A percentile compares a stretch with the other conserved stretches of the same genome.
Conservation (phyloP, 2,888 invertebrate species). For the Platycheirus albimanus region DNA sequence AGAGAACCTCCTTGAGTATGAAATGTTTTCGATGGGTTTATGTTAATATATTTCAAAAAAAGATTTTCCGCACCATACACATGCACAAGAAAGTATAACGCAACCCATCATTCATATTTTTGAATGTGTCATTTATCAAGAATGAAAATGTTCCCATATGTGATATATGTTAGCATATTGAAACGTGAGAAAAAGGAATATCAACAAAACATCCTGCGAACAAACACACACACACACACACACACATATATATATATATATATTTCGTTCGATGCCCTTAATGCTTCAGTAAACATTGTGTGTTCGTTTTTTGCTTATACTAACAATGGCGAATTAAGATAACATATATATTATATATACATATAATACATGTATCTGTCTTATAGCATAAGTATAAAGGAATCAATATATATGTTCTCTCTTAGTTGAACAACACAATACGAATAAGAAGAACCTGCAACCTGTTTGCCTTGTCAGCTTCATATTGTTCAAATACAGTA, state of each 20-base stretch:
- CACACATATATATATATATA: neutral
- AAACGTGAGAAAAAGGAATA: slow-evolving; percentile 60
- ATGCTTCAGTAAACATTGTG: slow-evolving; percentile 54
- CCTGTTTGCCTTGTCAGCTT: slow-evolving; percentile 63
- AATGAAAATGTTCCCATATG: slow-evolving; percentile 35
- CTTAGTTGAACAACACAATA: neutral
- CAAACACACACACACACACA: neutral
- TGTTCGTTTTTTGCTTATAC: slow-evolving; percentile 30
- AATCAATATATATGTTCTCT: slow-evolving; percentile 50
- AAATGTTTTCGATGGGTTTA: neutral
- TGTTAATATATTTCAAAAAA: slow-evolving; percentile 12
- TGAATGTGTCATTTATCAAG: slow-evolving; percentile 44
- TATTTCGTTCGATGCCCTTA: slow-evolving; percentile 50
- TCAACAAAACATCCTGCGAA: slow-evolving; percentile 40
- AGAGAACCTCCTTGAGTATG: neutral
- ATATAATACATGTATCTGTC: slow-evolving; percentile 4
- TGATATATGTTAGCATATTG: slow-evolving; percentile 32
- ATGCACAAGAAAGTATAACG: neutral
- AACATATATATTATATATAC: slow-evolving; percentile 24
- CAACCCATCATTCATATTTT: slow-evolving; percentile 38
- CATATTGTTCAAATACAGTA: slow-evolving; percentile 23
- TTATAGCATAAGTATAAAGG: slow-evolving; percentile 6
- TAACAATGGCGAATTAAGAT: slow-evolving; percentile 62
- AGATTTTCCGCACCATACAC: neutral
- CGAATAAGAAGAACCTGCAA: slow-evolving; percentile 41